Evolutionary conservation across 2,888 invertebrate genomes (phyloP).

Genomic region (Pantelozetes paolii): DNA sequence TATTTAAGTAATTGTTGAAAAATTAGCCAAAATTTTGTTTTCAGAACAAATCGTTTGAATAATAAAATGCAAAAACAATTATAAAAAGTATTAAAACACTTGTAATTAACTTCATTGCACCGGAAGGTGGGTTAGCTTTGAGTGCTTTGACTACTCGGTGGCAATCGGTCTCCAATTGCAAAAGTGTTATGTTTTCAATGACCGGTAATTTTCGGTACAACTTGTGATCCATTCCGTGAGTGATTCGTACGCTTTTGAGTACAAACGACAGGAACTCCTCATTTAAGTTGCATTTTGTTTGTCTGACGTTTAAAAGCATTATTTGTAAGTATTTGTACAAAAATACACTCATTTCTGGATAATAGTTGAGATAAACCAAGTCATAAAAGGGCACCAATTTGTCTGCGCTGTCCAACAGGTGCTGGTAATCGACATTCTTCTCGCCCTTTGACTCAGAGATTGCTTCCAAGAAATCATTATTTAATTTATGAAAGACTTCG

Average conservation of each 20-base stretch:
- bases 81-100: not conserved
- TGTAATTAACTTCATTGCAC: not conserved
- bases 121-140: not conserved
- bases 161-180: conserved; percentile 6
- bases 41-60: not conserved
- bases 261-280: not conserved
- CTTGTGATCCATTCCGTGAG: conserved; percentile 40
- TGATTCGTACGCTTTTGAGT: conserved; percentile 2
- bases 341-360: conserved; percentile 23
- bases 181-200: conserved; percentile 6
- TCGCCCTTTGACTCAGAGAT: not conserved
- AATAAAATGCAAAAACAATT: not conserved
- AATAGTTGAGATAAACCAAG: not conserved
- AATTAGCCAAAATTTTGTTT: not conserved
- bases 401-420: not conserved
- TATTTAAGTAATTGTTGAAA: not conserved
- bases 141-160: not conserved
- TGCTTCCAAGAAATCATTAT: not conserved
- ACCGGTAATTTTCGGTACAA: conserved; percentile 33
- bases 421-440: not conserved
- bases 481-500: not conserved
- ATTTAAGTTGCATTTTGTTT: not conserved
- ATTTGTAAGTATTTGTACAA: conserved; percentile 5
- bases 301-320: conserved; percentile 13
- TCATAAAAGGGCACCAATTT: conserved; percentile 12